Percentiles rank a stretch among this genome's conserved stretches.
phyloP scores from a whole-genome alignment of 2,113 vertebrate species.

The Chaetorhynchus papuensis region DNA sequence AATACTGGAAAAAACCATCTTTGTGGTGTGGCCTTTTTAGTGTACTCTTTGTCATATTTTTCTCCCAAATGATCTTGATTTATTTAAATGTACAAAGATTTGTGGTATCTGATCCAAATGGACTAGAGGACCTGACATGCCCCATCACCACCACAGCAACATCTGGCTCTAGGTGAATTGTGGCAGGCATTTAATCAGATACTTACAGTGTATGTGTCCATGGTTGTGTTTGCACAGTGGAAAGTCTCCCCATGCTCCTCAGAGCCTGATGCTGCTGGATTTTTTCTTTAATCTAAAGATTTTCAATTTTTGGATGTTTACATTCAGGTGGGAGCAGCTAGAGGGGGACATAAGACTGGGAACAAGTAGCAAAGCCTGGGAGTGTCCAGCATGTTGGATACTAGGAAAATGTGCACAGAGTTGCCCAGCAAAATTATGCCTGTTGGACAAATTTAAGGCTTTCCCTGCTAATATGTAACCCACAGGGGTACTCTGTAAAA shows the following conservation, averaged over 20 bases:
- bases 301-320: not conserved
- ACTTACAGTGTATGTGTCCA: not conserved
- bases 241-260: not conserved
- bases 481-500: not conserved
- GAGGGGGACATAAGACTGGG: not conserved
- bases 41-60: not conserved
- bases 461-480: not conserved
- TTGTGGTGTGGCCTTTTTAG: not conserved
- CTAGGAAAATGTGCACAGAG: not conserved
- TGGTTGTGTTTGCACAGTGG: not conserved
- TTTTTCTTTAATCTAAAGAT: not conserved
- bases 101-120: not conserved
- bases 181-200: not conserved
- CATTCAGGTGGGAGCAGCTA: not conserved
- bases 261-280: not conserved
- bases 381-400: not conserved
- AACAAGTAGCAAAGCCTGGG: not conserved
- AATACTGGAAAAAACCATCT: accelerated
- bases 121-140: not conserved
- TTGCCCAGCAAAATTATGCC: not conserved
- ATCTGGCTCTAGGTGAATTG: not conserved
- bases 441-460: not conserved
- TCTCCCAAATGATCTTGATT: not conserved
- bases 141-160: not conserved
- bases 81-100: not conserved